phyloP scores from a whole-genome alignment of 1,140 invertebrate species.

The Bombus turneri region DNA sequence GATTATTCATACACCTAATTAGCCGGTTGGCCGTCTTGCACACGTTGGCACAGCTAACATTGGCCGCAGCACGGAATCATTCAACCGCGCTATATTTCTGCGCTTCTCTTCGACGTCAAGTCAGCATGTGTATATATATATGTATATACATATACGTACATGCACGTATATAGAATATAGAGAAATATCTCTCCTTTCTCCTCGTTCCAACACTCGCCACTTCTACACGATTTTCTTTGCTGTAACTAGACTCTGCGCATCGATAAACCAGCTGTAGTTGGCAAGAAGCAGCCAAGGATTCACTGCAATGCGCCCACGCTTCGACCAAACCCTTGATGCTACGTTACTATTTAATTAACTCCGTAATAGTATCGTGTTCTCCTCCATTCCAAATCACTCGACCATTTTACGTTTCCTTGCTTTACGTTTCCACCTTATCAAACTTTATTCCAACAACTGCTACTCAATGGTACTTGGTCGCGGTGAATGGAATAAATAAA shows the following conservation, averaged over 20 bases:
- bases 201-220: background rate
- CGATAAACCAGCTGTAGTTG: slow-evolving; percentile 53
- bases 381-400: too few relatives aligned
- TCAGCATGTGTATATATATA: too few relatives aligned
- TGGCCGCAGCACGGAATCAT: background rate
- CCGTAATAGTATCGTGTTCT: slow-evolving; percentile 37
- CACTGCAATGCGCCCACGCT: slow-evolving; percentile 63
- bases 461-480: background rate
- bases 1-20: slow-evolving; percentile 66
- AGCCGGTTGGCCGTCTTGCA: slow-evolving; percentile 41
- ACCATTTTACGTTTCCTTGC: background rate
- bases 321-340: slow-evolving; percentile 57
- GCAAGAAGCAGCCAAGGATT: slow-evolving; percentile 63
- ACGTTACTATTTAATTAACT: slow-evolving; percentile 71
- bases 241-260: background rate
- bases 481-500: too few relatives aligned
- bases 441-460: background rate
- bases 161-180: too few relatives aligned
- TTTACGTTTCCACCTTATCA: too few relatives aligned
- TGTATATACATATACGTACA: too few relatives aligned
- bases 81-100: slow-evolving; percentile 14
- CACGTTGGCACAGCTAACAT: slow-evolving; percentile 12
- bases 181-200: background rate
- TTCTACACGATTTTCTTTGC: slow-evolving; percentile 27
- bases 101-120: background rate